Evolutionary conservation across 1,140 invertebrate species (phyloP), one percentile per base, ranked within the genome.

Genomic region (Meloidogyne exigua): DNA sequence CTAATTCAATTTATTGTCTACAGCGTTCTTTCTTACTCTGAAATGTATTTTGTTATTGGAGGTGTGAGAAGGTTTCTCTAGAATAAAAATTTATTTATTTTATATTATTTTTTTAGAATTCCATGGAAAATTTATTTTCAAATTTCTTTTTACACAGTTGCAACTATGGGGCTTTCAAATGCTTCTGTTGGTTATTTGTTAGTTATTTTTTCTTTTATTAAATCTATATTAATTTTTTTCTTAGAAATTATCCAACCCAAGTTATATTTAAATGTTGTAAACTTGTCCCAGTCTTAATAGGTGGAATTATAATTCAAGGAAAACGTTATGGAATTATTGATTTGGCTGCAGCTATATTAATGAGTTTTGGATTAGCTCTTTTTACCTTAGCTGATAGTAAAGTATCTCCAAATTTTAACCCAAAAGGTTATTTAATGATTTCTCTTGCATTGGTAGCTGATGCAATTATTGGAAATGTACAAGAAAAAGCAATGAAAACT

Each of bases 231-330:
- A 36, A 42, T 65, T n/a, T 13, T 71, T 49, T 71, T 71, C 64
- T 25, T 18, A 73, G 71, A 0, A 98, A 97, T 88, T 98, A 96
- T 89, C 95, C 95, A 23, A 95, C 93, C 1, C 91, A 91, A 88
- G 88, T 95, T n/a, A 94, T 95, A 81, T 95, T 95, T 86, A 95
- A 95, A 89, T 96, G 94, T 87, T 98, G 95, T 86, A 98, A 98
- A 89, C 90, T 98, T 0, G 95, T 97, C 82, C 95, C 95, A 3
- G 95, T 96, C 28, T 39, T 78, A 21, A 73, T 80, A 36, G 79
- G 78, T 21, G 80, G 80, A 32, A 82, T 81, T 74, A 23, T 82
- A 11, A 82, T 82, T 72, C 77, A 83, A 68, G 78, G 77, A 73
- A 82, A 82, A 67, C 72, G 74, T 18, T 82, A 80, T 44, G 80